Conservation (phyloP, 92 coral and sea anemone genomes). For the Hydrozoanthus gracilis region DNA sequence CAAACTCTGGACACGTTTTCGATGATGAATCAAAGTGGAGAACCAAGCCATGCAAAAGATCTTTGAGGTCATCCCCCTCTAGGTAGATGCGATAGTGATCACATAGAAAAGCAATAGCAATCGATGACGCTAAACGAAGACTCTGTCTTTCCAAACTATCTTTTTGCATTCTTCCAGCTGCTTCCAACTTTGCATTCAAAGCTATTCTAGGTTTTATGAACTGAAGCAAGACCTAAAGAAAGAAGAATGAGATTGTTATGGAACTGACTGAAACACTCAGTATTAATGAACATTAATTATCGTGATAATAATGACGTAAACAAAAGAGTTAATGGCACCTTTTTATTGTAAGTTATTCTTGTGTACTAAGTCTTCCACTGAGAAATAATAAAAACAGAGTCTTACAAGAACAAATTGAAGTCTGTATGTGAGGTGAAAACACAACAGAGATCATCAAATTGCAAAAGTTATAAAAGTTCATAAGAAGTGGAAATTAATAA, state of each 20-base stretch:
- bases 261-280: no score
- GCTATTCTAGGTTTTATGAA: not conserved
- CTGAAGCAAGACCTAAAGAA: no score
- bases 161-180: slow-evolving; percentile 16
- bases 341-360: no score
- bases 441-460: no score
- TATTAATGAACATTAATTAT: not conserved
- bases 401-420: no score
- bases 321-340: no score
- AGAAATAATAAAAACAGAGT: no score
- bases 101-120: slow-evolving; percentile 5
- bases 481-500: no score
- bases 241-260: not conserved
- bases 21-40: slow-evolving; percentile 7
- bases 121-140: slow-evolving; percentile 27
- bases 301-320: not conserved
- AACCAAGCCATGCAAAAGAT: not conserved
- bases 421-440: no score
- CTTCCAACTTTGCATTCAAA: slow-evolving; percentile 7
- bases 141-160: not conserved
- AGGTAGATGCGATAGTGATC: not conserved
- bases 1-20: not conserved
- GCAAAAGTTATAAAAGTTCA: no score
- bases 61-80: not conserved
- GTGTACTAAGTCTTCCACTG: no score